Evolutionary conservation across 2,888 invertebrate genomes (phyloP), one percentile per base, ranked within the genome.

Genomic region (Cynaeus angustus): DNA sequence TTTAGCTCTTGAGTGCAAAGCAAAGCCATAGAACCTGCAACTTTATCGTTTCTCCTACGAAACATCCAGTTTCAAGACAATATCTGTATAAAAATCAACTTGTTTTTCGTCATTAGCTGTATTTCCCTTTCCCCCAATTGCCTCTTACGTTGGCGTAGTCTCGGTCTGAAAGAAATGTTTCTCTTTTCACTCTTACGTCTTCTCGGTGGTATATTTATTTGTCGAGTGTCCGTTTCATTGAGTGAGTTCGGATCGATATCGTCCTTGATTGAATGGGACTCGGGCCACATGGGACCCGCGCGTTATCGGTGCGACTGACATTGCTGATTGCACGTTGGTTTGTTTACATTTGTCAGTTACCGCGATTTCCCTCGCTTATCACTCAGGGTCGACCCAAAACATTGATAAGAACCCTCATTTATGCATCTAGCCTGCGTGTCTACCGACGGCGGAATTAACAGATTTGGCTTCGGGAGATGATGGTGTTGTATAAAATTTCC

Each of bases 231-330:
- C 66, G 66, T 69, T 72, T 66, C 71, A 74, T 71, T 72, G 68
- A 73, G 72, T 71, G 53, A 64, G 58, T 55, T 56, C 59, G 75
- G 77, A 78, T 79, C 79, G 79, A 79, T 80, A 79, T 73, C 75
- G 67, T 72, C 73, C 69, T 75, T 79, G 80, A 81, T 81, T 81
- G 81, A 81, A 81, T 80, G 79, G 78, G 77, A 79, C 77, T 73
- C 71, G 73, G 76, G 74, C 77, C 81, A 79, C 81, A 79, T 81
- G 81, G 80, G 80, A 79, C 80, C 75, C 55, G 26, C n/a, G 66
- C 69, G 61, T 43, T 67, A 73, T 72, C 68, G 68, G 58, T 30
- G 56, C 72, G 72, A 55, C 68, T 70, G 74, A 75, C 72, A 75
- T 73, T 73, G 75, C 72, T 77, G 79, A 79, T 79, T 78, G 75